Percentiles rank a stretch among this genome's conserved stretches.
Evolutionary conservation across 2,113 vertebrate genomes (phyloP).

Genomic region (Oxyura jamaicensis): DNA sequence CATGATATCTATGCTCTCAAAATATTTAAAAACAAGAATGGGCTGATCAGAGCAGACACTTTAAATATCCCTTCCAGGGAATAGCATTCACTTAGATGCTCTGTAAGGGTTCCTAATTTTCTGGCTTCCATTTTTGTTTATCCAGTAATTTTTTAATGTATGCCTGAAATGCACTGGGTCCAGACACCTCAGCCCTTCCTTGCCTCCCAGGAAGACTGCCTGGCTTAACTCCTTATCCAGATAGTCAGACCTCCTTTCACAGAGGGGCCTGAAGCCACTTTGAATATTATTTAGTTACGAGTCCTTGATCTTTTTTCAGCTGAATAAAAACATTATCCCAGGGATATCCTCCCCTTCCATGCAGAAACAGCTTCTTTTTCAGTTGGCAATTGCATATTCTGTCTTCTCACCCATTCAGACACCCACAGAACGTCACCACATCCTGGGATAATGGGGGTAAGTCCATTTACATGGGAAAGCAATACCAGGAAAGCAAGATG

Average conservation of each 20-base stretch:
- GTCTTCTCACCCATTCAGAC: neutral
- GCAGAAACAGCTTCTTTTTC: neutral
- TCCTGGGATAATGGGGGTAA: neutral
- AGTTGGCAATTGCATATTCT: neutral
- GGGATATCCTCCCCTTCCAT: slow-evolving; percentile 6
- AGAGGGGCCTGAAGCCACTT: neutral
- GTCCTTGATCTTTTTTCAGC: neutral
- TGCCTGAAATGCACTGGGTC: neutral
- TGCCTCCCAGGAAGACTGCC: neutral
- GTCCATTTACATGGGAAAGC: slow-evolving; percentile 58
- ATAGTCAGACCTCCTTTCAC: neutral
- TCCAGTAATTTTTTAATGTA: rapidly evolving
- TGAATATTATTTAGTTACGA: neutral
- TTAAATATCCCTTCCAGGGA: neutral
- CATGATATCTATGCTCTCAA: neutral
- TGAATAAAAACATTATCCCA: neutral
- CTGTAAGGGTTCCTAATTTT: neutral
- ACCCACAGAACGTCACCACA: neutral
- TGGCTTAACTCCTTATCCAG: neutral
- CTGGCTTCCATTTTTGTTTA: neutral
- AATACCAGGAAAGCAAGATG: slow-evolving; percentile 28
- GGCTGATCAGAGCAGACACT: neutral
- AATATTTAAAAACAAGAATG: neutral
- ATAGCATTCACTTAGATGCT: neutral
- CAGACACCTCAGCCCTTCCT: neutral